Percentiles rank a stretch among this genome's conserved stretches.
Conservation (phyloP, 1,140 invertebrate genomes). For the Philaenus spumarius region DNA sequence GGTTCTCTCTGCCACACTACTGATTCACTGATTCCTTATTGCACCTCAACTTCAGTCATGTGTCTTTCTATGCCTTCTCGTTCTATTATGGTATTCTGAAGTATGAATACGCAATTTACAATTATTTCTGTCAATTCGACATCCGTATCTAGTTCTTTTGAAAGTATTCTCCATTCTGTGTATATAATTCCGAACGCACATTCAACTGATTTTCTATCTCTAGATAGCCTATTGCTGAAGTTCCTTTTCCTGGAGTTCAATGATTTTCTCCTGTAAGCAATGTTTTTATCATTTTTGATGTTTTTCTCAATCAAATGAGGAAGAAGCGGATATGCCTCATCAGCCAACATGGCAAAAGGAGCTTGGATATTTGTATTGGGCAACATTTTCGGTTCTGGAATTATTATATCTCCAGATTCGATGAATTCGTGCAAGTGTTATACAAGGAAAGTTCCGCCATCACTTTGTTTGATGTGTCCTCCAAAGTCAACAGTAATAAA, state of each 20-base stretch:
- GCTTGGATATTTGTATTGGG: constrained; percentile 14
- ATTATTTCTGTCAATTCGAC: constrained; percentile 6
- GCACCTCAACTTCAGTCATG: constrained; percentile 3
- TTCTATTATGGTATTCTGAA: constrained; percentile 22
- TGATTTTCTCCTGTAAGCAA: constrained; percentile 39
- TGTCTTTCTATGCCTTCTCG: constrained; percentile 11
- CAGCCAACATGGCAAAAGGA: constrained; percentile 24
- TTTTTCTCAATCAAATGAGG: constrained; percentile 39
- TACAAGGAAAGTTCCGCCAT: constrained; percentile 31
- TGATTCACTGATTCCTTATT: constrained; percentile 3
- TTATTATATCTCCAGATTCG: constrained; percentile 1
- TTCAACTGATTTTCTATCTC: constrained; percentile 39
- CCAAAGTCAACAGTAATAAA: constrained; percentile 43
- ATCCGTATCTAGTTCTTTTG: constrained; percentile 10
- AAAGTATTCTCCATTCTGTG: constrained; percentile 15
- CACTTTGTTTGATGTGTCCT: constrained; percentile 39
- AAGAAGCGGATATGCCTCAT: constrained; percentile 44
- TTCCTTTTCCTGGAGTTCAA: constrained; percentile 32
- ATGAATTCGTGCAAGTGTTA: constrained; percentile 17
- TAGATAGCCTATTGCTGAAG: constrained; percentile 39
- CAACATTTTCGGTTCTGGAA: constrained; percentile 8
- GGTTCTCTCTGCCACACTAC: too few species aligned
- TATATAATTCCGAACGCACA: constrained; percentile 45
- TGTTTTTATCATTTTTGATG: too few species aligned
- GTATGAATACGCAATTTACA: constrained; percentile 11